Evolutionary conservation across 2,888 invertebrate genomes (phyloP).

Genomic region (Lutraria lutraria): DNA sequence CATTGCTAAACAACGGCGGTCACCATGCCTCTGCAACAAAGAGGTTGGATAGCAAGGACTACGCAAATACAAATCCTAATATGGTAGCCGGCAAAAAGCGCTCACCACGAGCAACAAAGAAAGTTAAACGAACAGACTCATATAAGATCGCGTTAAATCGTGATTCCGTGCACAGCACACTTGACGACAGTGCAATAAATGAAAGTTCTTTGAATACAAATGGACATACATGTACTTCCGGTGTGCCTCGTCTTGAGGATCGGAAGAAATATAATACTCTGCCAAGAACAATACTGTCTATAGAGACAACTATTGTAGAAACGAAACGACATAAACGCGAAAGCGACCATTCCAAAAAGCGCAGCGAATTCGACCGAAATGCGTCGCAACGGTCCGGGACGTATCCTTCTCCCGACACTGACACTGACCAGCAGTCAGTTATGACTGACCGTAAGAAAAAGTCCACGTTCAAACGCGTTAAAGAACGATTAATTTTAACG

Average conservation of each 20-base stretch:
- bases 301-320: background rate
- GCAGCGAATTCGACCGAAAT: slow-evolving; percentile 43
- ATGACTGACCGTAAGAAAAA: slow-evolving; percentile 64
- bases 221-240: background rate
- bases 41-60: slow-evolving; percentile 47
- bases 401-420: slow-evolving; percentile 67
- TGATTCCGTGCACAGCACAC: slow-evolving; percentile 49
- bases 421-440: slow-evolving; percentile 60
- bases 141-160: slow-evolving; percentile 60
- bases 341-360: background rate
- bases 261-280: slow-evolving; percentile 64
- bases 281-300: slow-evolving; percentile 39
- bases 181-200: slow-evolving; percentile 10
- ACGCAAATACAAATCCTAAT: slow-evolving; percentile 50
- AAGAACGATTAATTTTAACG: slow-evolving; percentile 60
- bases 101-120: slow-evolving; percentile 49
- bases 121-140: slow-evolving; percentile 62
- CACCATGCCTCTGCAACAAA: slow-evolving; percentile 17
- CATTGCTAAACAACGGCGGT: slow-evolving; percentile 50
- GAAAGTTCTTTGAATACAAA: background rate
- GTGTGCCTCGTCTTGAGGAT: slow-evolving; percentile 35
- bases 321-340: slow-evolving; percentile 22
- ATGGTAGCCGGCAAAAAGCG: slow-evolving; percentile 63
- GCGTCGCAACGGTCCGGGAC: slow-evolving; percentile 66
- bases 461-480: slow-evolving; percentile 62